A percentile compares a stretch with the other conserved stretches of the same genome.
These are phyloP conservation scores for Nineta flava DNA, from an alignment of 2,888 invertebrate genomes.

Conservation along the genomic window DNA sequence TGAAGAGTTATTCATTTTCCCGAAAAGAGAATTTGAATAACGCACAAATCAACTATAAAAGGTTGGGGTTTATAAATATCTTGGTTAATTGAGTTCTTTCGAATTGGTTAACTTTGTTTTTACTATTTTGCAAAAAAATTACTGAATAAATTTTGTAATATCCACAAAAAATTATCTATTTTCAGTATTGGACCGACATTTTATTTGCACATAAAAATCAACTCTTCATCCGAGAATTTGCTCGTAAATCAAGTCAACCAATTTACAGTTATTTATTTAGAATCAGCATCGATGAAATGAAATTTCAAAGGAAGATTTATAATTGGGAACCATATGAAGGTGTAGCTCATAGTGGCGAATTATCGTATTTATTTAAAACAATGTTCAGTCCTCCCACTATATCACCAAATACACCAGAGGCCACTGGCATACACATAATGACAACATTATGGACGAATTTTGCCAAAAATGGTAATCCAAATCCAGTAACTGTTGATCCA, in stretches of 20 bases:
- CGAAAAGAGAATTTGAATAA: too few relatives aligned
- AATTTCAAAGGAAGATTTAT: neutral
- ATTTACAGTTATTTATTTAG: neutral
- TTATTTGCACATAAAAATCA: neutral
- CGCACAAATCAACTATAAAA: too few relatives aligned
- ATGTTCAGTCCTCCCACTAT: neutral
- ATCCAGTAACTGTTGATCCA: neutral
- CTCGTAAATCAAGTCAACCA: neutral
- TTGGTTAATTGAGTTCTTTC: too few relatives aligned
- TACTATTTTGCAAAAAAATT: too few relatives aligned
- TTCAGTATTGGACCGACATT: neutral
- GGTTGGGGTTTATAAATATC: too few relatives aligned
- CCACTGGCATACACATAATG: neutral
- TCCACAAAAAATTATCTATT: neutral
- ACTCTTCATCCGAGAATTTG: neutral
- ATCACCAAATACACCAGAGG: neutral
- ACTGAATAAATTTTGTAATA: neutral
- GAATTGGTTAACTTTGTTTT: too few relatives aligned
- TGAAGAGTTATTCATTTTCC: too few relatives aligned
- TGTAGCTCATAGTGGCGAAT: neutral
- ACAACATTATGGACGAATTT: neutral
- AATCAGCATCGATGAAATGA: neutral
- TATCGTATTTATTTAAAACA: neutral
- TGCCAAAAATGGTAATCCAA: neutral
- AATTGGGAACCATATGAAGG: neutral